Conservation (phyloP, 2,797 vertebrate species). For the Chiloscyllium punctatum region DNA sequence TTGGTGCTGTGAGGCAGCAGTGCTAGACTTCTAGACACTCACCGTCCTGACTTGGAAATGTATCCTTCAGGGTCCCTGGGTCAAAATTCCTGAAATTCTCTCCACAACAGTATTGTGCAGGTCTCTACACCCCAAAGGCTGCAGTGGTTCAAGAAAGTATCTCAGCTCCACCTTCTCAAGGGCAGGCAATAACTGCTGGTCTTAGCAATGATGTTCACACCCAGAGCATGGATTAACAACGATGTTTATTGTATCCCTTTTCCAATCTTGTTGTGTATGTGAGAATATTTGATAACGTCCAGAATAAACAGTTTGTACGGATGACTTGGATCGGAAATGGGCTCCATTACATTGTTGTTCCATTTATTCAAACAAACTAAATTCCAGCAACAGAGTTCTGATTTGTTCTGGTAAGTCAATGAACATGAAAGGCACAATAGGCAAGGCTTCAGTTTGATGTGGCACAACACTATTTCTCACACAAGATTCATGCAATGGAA, state of each 20-base stretch:
- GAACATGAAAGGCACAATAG: not conserved
- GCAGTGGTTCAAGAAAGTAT: not conserved
- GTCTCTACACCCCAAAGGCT: too few relatives aligned
- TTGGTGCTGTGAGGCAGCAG: too few relatives aligned
- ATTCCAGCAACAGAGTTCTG: not conserved
- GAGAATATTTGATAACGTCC: not conserved
- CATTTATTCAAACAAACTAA: not conserved
- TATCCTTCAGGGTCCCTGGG: too few relatives aligned
- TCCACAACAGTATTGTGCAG: too few relatives aligned
- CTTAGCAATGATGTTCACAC: not conserved
- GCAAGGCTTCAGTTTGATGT: not conserved
- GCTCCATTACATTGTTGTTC: not conserved
- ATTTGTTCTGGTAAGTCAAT: not conserved
- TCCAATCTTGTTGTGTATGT: not conserved
- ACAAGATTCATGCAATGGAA: not conserved
- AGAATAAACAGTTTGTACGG: not conserved
- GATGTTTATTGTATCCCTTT: not conserved
- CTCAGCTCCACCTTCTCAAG: not conserved
- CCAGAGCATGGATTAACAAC: not conserved
- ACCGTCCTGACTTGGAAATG: too few relatives aligned
- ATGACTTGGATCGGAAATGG: not conserved
- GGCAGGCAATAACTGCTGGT: not conserved
- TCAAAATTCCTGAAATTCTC: too few relatives aligned
- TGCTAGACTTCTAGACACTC: too few relatives aligned
- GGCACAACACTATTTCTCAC: not conserved